Percentiles rank a stretch among this genome's conserved stretches.
Conservation (phyloP, 2,113 vertebrate species). For the Erinaceus europaeus region DNA sequence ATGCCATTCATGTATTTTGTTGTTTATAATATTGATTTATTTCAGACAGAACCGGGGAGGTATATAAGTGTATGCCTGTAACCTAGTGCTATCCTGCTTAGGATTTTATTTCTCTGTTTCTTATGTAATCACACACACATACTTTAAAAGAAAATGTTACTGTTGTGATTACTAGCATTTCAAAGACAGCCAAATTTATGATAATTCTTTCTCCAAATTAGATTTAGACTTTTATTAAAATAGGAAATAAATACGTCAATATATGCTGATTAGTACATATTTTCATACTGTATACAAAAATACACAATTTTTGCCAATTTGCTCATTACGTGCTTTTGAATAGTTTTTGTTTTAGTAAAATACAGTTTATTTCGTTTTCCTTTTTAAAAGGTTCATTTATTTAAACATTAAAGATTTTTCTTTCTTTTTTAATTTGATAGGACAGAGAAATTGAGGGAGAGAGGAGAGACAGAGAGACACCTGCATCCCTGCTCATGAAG, state of each 20-base stretch:
- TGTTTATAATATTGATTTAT: constrained; percentile 17
- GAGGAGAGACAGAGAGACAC: no score
- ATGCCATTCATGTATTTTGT: neutral
- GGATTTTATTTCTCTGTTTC: neutral
- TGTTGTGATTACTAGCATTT: constrained; percentile 30
- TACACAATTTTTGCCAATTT: neutral
- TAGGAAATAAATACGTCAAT: neutral
- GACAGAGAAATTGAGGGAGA: no score
- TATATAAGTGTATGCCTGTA: neutral
- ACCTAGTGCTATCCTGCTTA: neutral
- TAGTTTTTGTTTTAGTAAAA: constrained; percentile 18
- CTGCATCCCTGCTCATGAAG: no score
- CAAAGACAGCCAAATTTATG: constrained; percentile 8
- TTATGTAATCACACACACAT: no score
- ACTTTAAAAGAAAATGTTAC: neutral
- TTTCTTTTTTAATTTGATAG: no score
- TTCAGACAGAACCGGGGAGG: neutral
- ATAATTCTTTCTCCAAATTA: constrained; percentile 37
- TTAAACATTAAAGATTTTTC: no score
- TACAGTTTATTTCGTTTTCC: neutral
- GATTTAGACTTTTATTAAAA: constrained; percentile 17
- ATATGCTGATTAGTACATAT: neutral
- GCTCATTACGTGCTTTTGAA: neutral
- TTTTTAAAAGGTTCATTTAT: no score
- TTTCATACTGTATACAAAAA: constrained; percentile 1